A percentile compares a stretch with the other conserved stretches of the same genome.
Conservation (phyloP, 2,888 invertebrate genomes). For the Lacanobia wlatinum region DNA sequence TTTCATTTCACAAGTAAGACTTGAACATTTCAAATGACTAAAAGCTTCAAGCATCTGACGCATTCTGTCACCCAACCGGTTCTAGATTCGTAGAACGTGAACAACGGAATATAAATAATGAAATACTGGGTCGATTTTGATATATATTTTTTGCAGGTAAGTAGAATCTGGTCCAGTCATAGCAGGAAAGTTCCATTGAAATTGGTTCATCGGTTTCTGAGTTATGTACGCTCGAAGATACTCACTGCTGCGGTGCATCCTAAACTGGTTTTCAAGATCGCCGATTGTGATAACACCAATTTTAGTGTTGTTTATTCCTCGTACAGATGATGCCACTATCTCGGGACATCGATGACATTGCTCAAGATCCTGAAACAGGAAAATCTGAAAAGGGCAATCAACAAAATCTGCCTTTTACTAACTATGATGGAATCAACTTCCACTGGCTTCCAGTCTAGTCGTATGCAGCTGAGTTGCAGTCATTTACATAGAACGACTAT, state of each 20-base stretch:
- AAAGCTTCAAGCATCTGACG: conserved; percentile 34
- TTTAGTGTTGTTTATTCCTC: not conserved
- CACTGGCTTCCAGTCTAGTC: too few species aligned
- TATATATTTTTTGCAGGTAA: conserved; percentile 40
- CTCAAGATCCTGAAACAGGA: not conserved
- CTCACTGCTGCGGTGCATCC: not conserved
- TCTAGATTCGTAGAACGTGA: conserved; percentile 46
- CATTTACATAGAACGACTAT: too few species aligned
- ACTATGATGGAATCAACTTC: too few species aligned
- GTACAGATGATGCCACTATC: not conserved
- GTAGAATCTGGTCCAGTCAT: conserved; percentile 45
- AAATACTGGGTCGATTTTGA: conserved; percentile 34
- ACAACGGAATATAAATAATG: conserved; percentile 34
- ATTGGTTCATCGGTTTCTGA: conserved; percentile 33
- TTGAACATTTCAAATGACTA: conserved; percentile 7
- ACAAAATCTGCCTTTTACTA: too few species aligned
- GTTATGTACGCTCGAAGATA: not conserved
- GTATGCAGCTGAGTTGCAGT: too few species aligned
- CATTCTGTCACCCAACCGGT: conserved; percentile 49
- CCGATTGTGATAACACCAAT: not conserved
- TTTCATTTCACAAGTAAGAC: conserved; percentile 28
- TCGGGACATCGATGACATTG: not conserved
- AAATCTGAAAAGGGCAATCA: not conserved
- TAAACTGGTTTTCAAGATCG: not conserved
- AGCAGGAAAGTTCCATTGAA: conserved; percentile 48